Conservation (phyloP, 2,797 vertebrate species). For the Rallus crepitans region DNA sequence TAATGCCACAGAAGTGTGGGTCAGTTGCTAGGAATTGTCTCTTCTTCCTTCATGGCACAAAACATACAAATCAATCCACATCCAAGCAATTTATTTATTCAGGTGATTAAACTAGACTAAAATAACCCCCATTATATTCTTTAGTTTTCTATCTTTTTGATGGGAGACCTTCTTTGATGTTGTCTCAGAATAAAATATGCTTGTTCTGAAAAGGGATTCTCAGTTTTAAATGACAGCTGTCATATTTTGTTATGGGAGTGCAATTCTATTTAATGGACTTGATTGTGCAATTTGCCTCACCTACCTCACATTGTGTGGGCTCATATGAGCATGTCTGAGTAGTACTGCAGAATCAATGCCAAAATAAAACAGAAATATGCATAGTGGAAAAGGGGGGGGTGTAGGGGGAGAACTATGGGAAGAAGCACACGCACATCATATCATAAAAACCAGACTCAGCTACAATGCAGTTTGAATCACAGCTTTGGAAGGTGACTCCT, state of each 20-base stretch:
- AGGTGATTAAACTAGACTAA: constrained; percentile 5
- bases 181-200: constrained; percentile 4
- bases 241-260: constrained; percentile 40
- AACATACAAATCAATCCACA: background rate
- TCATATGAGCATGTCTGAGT: background rate
- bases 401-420: fast-evolving
- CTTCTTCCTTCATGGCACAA: background rate
- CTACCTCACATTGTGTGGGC: constrained; percentile 36
- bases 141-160: background rate
- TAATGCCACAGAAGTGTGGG: background rate
- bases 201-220: constrained; percentile 12
- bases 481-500: background rate
- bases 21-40: background rate
- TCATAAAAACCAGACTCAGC: background rate
- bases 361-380: constrained; percentile 2
- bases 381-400: background rate
- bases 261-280: constrained; percentile 35
- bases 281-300: constrained; percentile 49
- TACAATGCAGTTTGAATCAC: background rate
- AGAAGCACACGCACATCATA: fast-evolving
- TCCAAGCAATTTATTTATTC: background rate
- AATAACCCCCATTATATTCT: background rate
- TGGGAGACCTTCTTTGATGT: background rate
- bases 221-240: constrained; percentile 54
- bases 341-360: constrained; percentile 10